Evolutionary conservation across 2,797 vertebrate species (phyloP).

Genomic region (Lepidocolaptes lacrymiger): DNA sequence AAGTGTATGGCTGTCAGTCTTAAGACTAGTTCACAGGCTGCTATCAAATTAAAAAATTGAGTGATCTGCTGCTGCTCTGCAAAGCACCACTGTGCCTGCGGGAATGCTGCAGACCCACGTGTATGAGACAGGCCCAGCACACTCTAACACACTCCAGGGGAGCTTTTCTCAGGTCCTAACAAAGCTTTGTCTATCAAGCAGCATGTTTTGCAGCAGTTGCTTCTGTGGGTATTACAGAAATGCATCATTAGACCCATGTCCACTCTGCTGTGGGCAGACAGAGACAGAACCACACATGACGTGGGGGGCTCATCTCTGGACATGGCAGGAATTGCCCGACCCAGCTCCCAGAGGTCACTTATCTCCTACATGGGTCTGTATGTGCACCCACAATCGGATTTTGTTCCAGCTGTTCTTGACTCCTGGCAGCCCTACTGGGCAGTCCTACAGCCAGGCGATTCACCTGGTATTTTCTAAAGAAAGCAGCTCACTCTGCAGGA

Average conservation of each 20-base stretch:
- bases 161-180: background rate
- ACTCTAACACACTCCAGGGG: background rate
- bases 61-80: background rate
- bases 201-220: background rate
- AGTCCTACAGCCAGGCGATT: rapidly evolving
- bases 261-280: background rate
- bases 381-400: background rate
- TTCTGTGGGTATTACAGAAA: background rate
- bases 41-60: background rate
- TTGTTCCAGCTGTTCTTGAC: background rate
- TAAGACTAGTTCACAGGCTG: background rate
- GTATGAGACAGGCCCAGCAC: background rate
- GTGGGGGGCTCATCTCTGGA: rapidly evolving
- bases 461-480: background rate
- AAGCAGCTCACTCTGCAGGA: background rate
- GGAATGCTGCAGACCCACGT: background rate
- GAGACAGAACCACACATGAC: rapidly evolving
- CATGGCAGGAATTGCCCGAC: background rate
- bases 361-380: rapidly evolving
- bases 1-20: background rate
- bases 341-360: background rate
- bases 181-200: background rate
- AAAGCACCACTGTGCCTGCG: background rate
- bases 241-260: background rate
- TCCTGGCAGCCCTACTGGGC: background rate